A percentile compares a stretch with the other conserved stretches of the same genome.
These are phyloP conservation scores for Drosophila tani DNA, from an alignment of 1,140 invertebrate species.

Conservation along the genomic window DNA sequence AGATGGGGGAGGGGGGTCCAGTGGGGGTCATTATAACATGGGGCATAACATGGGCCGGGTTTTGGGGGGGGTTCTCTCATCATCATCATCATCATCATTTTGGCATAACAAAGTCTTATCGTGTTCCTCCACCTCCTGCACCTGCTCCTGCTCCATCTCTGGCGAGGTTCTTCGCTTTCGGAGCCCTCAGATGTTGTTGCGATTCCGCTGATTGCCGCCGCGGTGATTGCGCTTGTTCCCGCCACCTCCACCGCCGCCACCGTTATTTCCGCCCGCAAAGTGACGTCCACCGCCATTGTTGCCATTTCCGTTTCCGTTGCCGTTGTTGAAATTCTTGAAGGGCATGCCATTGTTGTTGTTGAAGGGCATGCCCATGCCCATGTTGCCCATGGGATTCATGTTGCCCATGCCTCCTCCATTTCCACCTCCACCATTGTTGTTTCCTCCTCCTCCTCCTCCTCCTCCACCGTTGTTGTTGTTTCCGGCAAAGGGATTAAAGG, in stretches of 20 bases:
- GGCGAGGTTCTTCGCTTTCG: not conserved
- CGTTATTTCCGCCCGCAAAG: slow-evolving; percentile 51
- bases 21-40: slow-evolving; percentile 1
- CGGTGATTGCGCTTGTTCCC: slow-evolving; percentile 50
- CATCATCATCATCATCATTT: slow-evolving; percentile 25
- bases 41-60: slow-evolving; percentile 16
- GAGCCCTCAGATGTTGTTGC: slow-evolving; percentile 34
- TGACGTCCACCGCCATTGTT: slow-evolving; percentile 44
- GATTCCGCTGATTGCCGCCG: slow-evolving; percentile 46
- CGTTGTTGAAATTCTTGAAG: slow-evolving; percentile 57
- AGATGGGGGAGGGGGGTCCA: not conserved
- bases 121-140: not conserved
- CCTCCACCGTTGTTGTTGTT: slow-evolving; percentile 10
- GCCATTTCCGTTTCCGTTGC: slow-evolving; percentile 14
- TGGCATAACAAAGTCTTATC: slow-evolving; percentile 44
- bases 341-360: slow-evolving; percentile 22
- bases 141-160: not conserved
- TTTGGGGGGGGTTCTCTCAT: too few species aligned
- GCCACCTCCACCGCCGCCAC: slow-evolving; percentile 33
- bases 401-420: slow-evolving; percentile 34
- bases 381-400: slow-evolving; percentile 33
- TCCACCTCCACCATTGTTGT: not conserved
- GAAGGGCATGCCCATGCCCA: slow-evolving; percentile 36
- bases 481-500: slow-evolving; percentile 84
- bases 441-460: slow-evolving; percentile 8